Base-by-base conservation (phyloP, 2,797 vertebrate genomes). In the Eleutherodactylus coqui region DNA sequence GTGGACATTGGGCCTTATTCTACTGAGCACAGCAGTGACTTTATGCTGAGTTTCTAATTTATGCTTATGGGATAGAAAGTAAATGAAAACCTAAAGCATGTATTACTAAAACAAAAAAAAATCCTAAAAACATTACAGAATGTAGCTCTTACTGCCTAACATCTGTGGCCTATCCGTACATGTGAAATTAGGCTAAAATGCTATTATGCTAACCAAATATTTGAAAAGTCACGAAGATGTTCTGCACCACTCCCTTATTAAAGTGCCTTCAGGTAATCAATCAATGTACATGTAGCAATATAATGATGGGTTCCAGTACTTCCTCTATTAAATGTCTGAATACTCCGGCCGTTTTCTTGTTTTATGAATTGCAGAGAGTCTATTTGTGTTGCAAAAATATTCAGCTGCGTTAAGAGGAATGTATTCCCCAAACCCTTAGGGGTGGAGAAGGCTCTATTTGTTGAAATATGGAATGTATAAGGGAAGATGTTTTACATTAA, bases 381-480 rank as follows among this genome's bases (percentile, higher is more conserved):
- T 38, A 79, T 79, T 72, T 84, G 75, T 80, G 76, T 64, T 73
- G 38, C 51, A 87, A 76, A 62, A 87, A 36, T 79, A 72, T 79
- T 84, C 75, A 87, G 70, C 75, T 79, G 53, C 43, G 3, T 69
- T 34, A 62, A 38, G 45, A 87, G 45, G 82, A 67, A 84, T 47
- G 32, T 60, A 79, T 58, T 58, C 75, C 76, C 82, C 36, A 84
- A 87, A 83, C 80, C 86, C 79, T n/a, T 64, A 84, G 41, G 86
- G 86, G 75, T 84, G 76, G 82, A 79, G 73, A 45, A 49, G 45
- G 38, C 49, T 60, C 83, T 79, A 78, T 78, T 79, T 87, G 64
- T 51, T 64, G 76, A 29, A 64, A 78, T 83, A 79, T 84, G 76
- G 76, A 87, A 84, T 87, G 67, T 84, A 75, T 83, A 87, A 41